Evolutionary conservation across 64 coral and sea anemone species (phyloP), one percentile per base, ranked within the genome.

Genomic region (Montipora foliosa): DNA sequence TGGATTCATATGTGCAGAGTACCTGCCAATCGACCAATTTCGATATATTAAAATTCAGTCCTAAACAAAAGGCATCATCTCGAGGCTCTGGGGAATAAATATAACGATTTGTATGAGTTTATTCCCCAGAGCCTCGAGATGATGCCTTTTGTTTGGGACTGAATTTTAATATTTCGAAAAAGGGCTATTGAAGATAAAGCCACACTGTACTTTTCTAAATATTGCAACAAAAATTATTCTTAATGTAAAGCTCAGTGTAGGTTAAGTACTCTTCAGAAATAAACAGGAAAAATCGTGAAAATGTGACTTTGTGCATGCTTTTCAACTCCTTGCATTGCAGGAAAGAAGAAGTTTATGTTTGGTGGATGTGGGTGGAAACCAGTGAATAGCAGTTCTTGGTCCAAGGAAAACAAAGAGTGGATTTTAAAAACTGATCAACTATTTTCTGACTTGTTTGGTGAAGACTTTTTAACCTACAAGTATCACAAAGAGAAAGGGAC

Each of bases 281-380:
- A 64, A 14, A 37, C 29, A 37, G 29, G 29, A 37, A 64, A 64
- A 12, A 64, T 64, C 13, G 15, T 64, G 60, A 64, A 64, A 64
- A 64, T 64, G 60, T 64, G 60, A 64, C 60, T 64, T 64, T 64
- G 60, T 64, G 60, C 60, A 64, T 64, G 60, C 8, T 64, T 64
- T 64, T 64, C 13, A 64, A 64, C 60, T 64, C 25, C 46, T 77
- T 4, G 12, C 24, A 84, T 89, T 76, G 8, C 5, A 89, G 87
- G 74, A 77, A 89, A 89, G 52, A 89, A 76, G 44, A 61, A 15
- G 17, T 78, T 78, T 24, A 89, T 17, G 0, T 89, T 58, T 76
- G 75, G 87, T 78, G 87, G 87, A 24, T 89, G 87, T 89, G 87
- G 72, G 4, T 77, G 53, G 53, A 89, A 89, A 62, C 48, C 49